phyloP scores from a whole-genome alignment of 2,888 invertebrate genomes.

The Dasypolia templi region DNA sequence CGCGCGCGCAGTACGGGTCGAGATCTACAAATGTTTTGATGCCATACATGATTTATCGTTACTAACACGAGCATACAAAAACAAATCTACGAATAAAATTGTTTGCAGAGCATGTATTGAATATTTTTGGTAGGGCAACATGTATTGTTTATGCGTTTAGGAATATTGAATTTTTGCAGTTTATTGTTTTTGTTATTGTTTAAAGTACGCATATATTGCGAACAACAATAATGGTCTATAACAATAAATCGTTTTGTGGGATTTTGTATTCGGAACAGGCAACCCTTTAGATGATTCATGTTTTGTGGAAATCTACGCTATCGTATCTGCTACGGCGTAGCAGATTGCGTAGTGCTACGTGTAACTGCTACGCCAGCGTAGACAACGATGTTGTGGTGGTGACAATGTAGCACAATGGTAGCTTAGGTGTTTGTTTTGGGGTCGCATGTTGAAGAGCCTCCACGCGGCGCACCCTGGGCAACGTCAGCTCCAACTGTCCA shows the following conservation, averaged over 20 bases:
- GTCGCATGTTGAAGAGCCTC: no score
- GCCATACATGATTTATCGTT: constrained; percentile 41
- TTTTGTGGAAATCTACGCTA: not conserved
- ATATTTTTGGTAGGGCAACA: constrained; percentile 35
- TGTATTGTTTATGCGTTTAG: constrained; percentile 33
- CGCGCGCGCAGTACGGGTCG: no score
- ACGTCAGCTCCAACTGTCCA: no score
- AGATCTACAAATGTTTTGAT: constrained; percentile 39
- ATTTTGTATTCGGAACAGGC: not conserved
- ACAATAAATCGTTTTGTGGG: constrained; percentile 7
- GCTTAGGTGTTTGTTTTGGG: not conserved
- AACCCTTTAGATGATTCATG: not conserved
- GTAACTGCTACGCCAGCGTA: constrained; percentile 13
- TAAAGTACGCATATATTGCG: not conserved
- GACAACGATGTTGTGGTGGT: not conserved
- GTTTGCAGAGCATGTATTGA: constrained; percentile 26
- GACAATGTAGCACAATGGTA: no score
- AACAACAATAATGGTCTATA: constrained; percentile 4
- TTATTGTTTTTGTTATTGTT: constrained; percentile 25
- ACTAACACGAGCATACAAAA: constrained; percentile 53
- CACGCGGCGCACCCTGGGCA: no score
- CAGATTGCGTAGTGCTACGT: constrained; percentile 16
- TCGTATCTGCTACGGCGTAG: constrained; percentile 5
- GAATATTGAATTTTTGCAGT: constrained; percentile 45
- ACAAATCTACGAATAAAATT: constrained; percentile 51